Evolutionary conservation across 2,888 invertebrate genomes (phyloP), one percentile per base, ranked within the genome.

Genomic region (Clistopyga incitator): DNA sequence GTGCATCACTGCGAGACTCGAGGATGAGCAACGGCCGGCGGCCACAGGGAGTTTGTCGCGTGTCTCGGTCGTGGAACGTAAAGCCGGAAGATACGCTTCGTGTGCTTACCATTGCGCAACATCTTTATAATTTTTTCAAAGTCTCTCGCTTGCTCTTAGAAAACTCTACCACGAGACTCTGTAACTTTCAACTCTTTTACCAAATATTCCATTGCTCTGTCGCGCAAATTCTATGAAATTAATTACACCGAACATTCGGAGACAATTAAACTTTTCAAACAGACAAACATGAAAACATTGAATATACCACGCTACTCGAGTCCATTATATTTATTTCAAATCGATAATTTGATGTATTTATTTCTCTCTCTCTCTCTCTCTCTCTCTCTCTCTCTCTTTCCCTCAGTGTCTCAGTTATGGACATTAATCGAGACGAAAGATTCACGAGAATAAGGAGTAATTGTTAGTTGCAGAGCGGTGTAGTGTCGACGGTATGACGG

Each of bases 51-150:
- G 84, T 89, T 89, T 91, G 90, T 92, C 92, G 91, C 90, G 90
- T 91, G 91, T 90, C 90, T 88, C 87, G 87, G 86, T 85, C 87
- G 84, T 83, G 82, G 82, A 88, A 88, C 88, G 87, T 87, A 88
- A 89, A 89, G 42, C 90, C 92, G 92, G 91, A 91, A 92, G 92
- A 90, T 87, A 91, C 91, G 92, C 90, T 91, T 87, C 88, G 88
- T 88, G 88, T 89, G 88, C 87, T 86, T 87, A 85, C 86, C 87
- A 89, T 89, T 88, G 88, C 87, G 88, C 88, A 88, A 88, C 85
- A 80, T 87, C 84, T 86, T 86, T 78, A 50, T 76, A 78, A 56
- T 64, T 50, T 61, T 54, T 80, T 67, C 15, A 71, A 23, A 84
- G 75, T 83, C 75, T 70, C 64, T 54, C 76, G 78, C 82, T 81